Evolutionary conservation across 2,888 invertebrate species (phyloP).

Genomic region (Eupeodes luniger): DNA sequence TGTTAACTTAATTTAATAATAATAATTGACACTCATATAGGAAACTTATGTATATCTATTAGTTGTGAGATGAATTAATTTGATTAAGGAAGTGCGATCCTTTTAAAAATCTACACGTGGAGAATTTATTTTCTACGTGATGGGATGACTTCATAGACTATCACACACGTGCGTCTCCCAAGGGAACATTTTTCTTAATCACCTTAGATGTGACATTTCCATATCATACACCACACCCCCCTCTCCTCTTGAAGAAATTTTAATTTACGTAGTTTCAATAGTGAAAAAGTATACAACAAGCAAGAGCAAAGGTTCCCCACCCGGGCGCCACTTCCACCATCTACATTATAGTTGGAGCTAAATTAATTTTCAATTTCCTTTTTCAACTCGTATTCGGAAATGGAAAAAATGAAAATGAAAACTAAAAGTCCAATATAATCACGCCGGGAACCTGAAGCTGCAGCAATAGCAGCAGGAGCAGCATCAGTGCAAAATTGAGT

Average conservation of each 20-base stretch:
- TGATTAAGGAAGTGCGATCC: conserved; percentile 33
- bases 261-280: neutral
- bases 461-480: neutral
- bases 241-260: neutral
- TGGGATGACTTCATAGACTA: conserved; percentile 46
- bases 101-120: neutral
- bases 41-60: neutral
- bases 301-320: neutral
- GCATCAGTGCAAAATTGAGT: conserved; percentile 10
- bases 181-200: conserved; percentile 38
- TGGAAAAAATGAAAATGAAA: conserved; percentile 16
- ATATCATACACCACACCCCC: neutral
- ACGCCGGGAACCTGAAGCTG: neutral
- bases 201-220: conserved; percentile 49
- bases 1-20: conserved; percentile 12
- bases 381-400: conserved; percentile 52
- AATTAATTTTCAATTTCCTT: conserved; percentile 69
- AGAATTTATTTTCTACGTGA: conserved; percentile 7
- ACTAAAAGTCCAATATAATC: conserved; percentile 27
- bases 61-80: conserved; percentile 38
- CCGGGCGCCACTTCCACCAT: conserved; percentile 26
- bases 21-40: neutral
- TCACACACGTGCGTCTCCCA: conserved; percentile 32
- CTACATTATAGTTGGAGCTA: conserved; percentile 7
- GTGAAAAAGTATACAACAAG: neutral